Conservation (phyloP, 2,888 invertebrate species). For the Trichopria drosophilae region DNA sequence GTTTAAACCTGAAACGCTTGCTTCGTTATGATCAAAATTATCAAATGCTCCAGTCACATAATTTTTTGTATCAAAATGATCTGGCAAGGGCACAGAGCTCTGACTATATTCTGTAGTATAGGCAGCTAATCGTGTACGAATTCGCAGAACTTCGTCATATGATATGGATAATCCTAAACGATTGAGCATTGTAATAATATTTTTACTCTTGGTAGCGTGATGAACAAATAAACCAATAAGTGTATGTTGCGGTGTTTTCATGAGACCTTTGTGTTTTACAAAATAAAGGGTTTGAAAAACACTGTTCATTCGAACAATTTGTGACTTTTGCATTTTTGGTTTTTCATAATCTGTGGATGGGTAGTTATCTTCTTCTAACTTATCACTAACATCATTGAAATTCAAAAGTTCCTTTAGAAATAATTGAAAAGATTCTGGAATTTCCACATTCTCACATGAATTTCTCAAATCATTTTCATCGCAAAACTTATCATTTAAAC, state of each 20-base stretch:
- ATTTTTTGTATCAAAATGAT: not conserved
- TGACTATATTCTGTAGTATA: slow-evolving; percentile 7
- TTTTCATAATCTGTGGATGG: not conserved
- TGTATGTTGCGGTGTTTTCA: slow-evolving; percentile 7
- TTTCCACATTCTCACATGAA: slow-evolving; percentile 2
- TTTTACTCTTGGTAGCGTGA: slow-evolving; percentile 6
- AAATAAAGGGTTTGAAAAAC: slow-evolving; percentile 6
- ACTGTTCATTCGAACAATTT: not conserved
- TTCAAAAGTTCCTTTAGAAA: slow-evolving; percentile 8
- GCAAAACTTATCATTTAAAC: not conserved
- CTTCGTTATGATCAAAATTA: slow-evolving; percentile 11
- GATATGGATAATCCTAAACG: slow-evolving; percentile 6
- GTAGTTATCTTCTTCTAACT: too few relatives aligned
- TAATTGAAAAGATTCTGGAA: slow-evolving; percentile 3
- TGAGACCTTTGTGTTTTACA: not conserved
- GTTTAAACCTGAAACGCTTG: not conserved
- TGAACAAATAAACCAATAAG: slow-evolving; percentile 4
- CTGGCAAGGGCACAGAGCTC: slow-evolving; percentile 3
- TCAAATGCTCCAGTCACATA: slow-evolving; percentile 9
- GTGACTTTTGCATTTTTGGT: too few relatives aligned
- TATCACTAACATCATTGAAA: not conserved
- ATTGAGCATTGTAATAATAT: slow-evolving; percentile 1
- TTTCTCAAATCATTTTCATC: slow-evolving; percentile 4
- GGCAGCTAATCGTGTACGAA: slow-evolving; percentile 18
- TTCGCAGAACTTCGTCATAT: slow-evolving; percentile 22